Evolutionary conservation across 1,140 invertebrate genomes (phyloP).

Genomic region (Drosophila repleta): DNA sequence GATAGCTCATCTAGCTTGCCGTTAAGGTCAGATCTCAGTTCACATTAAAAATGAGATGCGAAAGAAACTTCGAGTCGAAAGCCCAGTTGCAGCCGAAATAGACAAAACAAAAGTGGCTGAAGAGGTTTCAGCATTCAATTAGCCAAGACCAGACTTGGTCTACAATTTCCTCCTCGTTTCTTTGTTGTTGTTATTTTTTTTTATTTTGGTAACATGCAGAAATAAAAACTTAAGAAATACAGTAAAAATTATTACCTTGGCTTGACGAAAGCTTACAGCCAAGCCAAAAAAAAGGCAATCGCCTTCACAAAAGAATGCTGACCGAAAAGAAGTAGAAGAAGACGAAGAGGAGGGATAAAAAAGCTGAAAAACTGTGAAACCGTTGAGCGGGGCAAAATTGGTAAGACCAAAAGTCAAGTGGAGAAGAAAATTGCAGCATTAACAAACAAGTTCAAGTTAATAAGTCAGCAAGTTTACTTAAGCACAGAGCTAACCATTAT

Average conservation of each 20-base stretch:
- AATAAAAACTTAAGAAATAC: constrained; percentile 16
- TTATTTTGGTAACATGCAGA: constrained; percentile 24
- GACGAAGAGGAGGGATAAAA: constrained; percentile 1
- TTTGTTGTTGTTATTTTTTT: not conserved
- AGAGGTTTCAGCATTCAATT: constrained; percentile 24
- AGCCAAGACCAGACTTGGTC: constrained; percentile 24
- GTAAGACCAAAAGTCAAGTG: constrained; percentile 54
- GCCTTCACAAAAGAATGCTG: constrained; percentile 77
- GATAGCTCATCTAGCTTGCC: too few relatives aligned
- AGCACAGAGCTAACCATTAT: not conserved
- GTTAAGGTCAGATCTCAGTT: too few relatives aligned
- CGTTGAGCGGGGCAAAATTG: constrained; percentile 33
- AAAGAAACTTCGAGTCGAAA: not conserved
- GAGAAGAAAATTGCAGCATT: constrained; percentile 71
- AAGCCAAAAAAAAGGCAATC: constrained; percentile 37
- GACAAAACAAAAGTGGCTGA: constrained; percentile 1
- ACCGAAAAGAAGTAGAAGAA: constrained; percentile 23
- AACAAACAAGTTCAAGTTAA: constrained; percentile 71
- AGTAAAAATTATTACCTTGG: constrained; percentile 64
- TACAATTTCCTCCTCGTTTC: constrained; percentile 7
- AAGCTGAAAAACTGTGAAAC: constrained; percentile 36
- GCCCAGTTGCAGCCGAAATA: not conserved
- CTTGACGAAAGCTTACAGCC: constrained; percentile 39
- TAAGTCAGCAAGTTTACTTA: constrained; percentile 70
- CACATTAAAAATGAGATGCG: too few relatives aligned